These are phyloP conservation scores for Oenanthe oenanthe DNA, from an alignment of 2,113 vertebrate genomes.

Conservation along the genomic window DNA sequence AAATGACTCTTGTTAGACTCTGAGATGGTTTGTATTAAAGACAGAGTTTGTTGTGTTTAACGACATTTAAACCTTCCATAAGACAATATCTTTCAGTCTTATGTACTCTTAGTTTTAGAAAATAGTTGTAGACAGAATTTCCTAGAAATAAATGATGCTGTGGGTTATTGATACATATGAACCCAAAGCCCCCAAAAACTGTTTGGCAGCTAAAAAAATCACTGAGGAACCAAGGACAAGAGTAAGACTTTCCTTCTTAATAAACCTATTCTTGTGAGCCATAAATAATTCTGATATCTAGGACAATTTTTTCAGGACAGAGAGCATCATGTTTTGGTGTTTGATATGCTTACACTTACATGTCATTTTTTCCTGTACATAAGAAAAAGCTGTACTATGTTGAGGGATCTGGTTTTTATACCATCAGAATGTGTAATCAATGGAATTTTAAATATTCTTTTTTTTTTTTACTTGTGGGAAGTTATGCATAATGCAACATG, in stretches of 20 bases:
- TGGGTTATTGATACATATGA: not conserved
- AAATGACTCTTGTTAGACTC: not conserved
- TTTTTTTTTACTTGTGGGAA: not conserved
- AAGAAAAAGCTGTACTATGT: not conserved
- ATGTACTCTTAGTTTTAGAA: not conserved
- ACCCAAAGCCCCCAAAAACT: not conserved
- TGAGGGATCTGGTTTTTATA: not conserved
- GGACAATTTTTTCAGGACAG: not conserved
- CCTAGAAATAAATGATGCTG: not conserved
- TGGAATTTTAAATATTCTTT: not conserved
- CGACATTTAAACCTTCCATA: not conserved
- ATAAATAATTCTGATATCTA: not conserved
- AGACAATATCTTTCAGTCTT: not conserved
- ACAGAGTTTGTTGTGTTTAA: not conserved
- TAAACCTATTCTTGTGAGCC: not conserved
- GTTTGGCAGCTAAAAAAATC: not conserved
- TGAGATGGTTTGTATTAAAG: not conserved
- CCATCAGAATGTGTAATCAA: not conserved
- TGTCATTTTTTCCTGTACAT: not conserved
- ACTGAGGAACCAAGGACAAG: not conserved
- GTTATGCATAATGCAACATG: not conserved
- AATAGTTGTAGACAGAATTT: not conserved
- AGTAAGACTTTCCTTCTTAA: not conserved
- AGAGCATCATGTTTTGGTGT: not conserved
- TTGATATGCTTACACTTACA: not conserved